Evolutionary conservation across 2,888 invertebrate genomes (phyloP).

Genomic region (Thera obeliscata): DNA sequence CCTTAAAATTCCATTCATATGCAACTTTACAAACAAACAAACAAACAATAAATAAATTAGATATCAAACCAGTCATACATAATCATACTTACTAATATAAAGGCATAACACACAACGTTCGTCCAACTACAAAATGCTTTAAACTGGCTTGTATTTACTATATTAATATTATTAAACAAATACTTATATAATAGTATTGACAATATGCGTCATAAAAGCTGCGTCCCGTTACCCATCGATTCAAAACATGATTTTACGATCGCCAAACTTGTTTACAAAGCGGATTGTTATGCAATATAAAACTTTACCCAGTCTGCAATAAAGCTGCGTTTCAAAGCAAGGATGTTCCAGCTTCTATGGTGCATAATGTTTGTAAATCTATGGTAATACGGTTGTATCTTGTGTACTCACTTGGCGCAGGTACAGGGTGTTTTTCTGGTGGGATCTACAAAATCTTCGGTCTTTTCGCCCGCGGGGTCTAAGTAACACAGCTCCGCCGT

Average conservation of each 20-base stretch:
- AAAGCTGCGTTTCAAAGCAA: slow-evolving; percentile 12
- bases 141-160: slow-evolving; percentile 64
- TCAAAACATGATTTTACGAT: slow-evolving; percentile 5
- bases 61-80: slow-evolving; percentile 58
- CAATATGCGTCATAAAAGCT: slow-evolving; percentile 32
- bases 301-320: slow-evolving; percentile 6
- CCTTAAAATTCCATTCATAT: slow-evolving; percentile 52
- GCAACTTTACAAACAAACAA: slow-evolving; percentile 56
- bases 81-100: slow-evolving; percentile 61
- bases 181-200: slow-evolving; percentile 19
- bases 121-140: slow-evolving; percentile 65
- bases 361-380: slow-evolving; percentile 26
- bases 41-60: slow-evolving; percentile 44
- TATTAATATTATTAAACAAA: slow-evolving; percentile 41
- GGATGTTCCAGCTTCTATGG: slow-evolving; percentile 27
- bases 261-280: slow-evolving; percentile 13
- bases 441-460: slow-evolving; percentile 94
- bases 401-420: slow-evolving; percentile 93
- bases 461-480: slow-evolving; percentile 71
- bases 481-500: slow-evolving; percentile 69
- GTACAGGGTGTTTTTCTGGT: slow-evolving; percentile 93
- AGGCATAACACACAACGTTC: slow-evolving; percentile 72
- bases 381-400: slow-evolving; percentile 19
- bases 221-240: slow-evolving; percentile 9
- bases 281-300: slow-evolving; percentile 4